Base-by-base conservation (phyloP, 2,797 vertebrate genomes). In the Sarcoramphus papa region DNA sequence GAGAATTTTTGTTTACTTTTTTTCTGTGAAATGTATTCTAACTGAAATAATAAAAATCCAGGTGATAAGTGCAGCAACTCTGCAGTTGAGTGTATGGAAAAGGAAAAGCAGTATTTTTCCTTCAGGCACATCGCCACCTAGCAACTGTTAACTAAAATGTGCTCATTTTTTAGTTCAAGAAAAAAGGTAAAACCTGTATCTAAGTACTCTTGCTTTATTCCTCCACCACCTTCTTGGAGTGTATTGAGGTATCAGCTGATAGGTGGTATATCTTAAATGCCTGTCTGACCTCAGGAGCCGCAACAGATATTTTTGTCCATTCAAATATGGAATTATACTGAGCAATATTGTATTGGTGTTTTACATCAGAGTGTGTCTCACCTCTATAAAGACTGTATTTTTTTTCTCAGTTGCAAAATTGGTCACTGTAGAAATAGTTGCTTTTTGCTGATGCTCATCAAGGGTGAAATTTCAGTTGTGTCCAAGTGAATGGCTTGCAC, bases 41-140 rank as follows among this genome's bases (percentile, higher is more conserved):
- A 51, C 31, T 45, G 48, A 37, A 67, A n/a, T 43, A 8, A 72
- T 1, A 28, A 72, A 20, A 72, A 4, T 14, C 0, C 4, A 40
- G 45, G 11, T 67, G 48, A 0, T 41, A 21, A 33, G 74, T 14
- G 45, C 47, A 53, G 65, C 50, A 72, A 2, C 35, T 60, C 15
- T 74, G 70, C 62, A 47, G 19, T 5, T 43, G 60, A 22, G 28
- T 3, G 15, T 41, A 41, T 19, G 33, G 60, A 27, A 43, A 57
- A 60, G 35, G 22, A 56, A 27, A 45, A 62, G 37, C 63, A 33
- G 20, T 24, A 5, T 69, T 82, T 83, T 85, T 43, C 75, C 74
- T 85, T 95, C 88, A 93, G 85, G 92, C 76, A 95, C 53, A 91
- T 89, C 68, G 64, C 95, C 95, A 93, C 83, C 95, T 95, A 93